Base-by-base conservation (phyloP, 2,797 vertebrate genomes). In the Xenopus petersii region DNA sequence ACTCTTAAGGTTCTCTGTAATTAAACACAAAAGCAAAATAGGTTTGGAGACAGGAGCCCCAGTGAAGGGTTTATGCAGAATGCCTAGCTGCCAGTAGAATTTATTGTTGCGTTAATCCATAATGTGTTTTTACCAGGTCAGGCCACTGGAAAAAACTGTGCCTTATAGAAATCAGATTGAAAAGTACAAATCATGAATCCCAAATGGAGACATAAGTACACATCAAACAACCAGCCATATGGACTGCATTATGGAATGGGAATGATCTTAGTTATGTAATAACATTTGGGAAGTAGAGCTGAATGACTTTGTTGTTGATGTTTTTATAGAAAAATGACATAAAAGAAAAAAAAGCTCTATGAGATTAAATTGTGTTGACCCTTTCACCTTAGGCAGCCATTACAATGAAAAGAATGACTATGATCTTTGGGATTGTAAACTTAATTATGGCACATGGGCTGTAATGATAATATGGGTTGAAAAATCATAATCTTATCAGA, bases 161-260 rank as follows among this genome's bases (percentile, higher is more conserved):
- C 84, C 85, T 88, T 88, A 90, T 87, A 84, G 81, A 87, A 89
- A 86, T 93, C 88, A 91, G 87, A 90, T 84, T 90, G 83, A 88
- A 81, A 85, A 87, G 81, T 80, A 87, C 83, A 87, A 87, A 86
- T 84, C 16, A 30, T 86, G 83, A 87, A 85, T 85, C 83, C 85
- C 86, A 87, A 87, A 89, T 87, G 89, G 87, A 91, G 82, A 84
- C 85, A 86, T 89, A 89, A 90, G 86, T 81, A 62, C 84, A 91
- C 90, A 91, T 92, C 89, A 93, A 93, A 93, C 88, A 86, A 80
- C 51, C 79, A 81, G 75, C 80, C 90, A 92, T 92, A 89, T 91
- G 92, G 89, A 90, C 78, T 87, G 77, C 84, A 84, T 94, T 92
- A 93, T 74, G 79, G 75, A 74, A 80, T 83, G 81, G 75, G 79